Conservation (phyloP, 2,797 vertebrate species). For the Spinus olivaceus region DNA sequence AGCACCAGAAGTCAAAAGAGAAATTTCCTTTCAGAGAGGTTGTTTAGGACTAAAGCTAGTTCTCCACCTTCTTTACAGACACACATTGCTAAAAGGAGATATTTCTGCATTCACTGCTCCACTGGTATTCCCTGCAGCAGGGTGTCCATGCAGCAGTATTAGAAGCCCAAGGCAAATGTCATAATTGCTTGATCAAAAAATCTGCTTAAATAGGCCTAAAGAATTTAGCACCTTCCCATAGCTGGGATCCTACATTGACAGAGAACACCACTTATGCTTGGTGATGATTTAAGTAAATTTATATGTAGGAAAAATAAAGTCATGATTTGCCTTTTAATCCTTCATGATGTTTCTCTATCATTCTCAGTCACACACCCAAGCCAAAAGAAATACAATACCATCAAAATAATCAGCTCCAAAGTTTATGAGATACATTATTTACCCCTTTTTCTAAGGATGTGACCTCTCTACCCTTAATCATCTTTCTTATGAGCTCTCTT, state of each 20-base stretch:
- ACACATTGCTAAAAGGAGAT: background rate
- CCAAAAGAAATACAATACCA: background rate
- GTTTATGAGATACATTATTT: background rate
- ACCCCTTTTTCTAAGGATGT: background rate
- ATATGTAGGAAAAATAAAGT: background rate
- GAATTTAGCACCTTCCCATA: background rate
- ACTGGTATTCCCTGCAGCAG: background rate
- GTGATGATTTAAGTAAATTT: background rate
- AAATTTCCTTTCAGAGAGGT: background rate
- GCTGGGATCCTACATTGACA: background rate
- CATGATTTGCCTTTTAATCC: background rate
- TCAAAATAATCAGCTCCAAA: background rate
- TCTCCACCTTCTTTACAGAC: background rate
- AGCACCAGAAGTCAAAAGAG: background rate
- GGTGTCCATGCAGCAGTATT: background rate
- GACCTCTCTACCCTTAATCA: background rate
- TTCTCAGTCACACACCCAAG: background rate
- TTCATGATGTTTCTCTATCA: background rate
- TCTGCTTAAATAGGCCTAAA: background rate
- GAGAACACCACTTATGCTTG: background rate
- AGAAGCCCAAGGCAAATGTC: background rate
- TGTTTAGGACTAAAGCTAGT: background rate
- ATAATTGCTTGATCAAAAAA: background rate
- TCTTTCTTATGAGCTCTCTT: background rate
- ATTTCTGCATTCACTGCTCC: background rate